These are phyloP conservation scores for Lethocerus indicus DNA, from an alignment of 1,140 invertebrate species.

Conservation along the genomic window DNA sequence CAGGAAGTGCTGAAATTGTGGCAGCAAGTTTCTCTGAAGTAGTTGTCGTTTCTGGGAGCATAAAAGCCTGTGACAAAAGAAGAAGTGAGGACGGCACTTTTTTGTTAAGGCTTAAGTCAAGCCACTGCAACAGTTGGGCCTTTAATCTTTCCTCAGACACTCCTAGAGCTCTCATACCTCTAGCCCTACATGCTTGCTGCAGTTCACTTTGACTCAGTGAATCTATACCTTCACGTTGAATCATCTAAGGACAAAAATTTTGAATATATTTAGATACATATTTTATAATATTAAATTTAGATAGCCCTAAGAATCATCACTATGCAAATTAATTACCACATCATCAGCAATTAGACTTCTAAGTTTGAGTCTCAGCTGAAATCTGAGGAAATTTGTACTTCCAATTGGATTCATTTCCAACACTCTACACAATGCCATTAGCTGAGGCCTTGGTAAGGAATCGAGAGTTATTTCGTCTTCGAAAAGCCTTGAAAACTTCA, in stretches of 20 bases:
- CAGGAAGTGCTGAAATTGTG: conserved; percentile 78
- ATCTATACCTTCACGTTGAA: conserved; percentile 88
- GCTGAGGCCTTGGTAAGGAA: conserved; percentile 70
- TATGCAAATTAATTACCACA: conserved; percentile 33
- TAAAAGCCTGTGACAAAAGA: conserved; percentile 75
- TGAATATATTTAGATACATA: background rate
- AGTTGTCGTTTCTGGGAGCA: conserved; percentile 74
- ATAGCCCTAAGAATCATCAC: background rate
- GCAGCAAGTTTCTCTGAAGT: conserved; percentile 83
- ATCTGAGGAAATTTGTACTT: conserved; percentile 75
- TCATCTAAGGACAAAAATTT: conserved; percentile 35
- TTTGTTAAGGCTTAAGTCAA: conserved; percentile 88
- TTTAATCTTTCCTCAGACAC: conserved; percentile 73
- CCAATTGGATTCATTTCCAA: conserved; percentile 81
- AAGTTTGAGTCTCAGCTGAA: conserved; percentile 84
- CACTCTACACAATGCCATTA: conserved; percentile 84
- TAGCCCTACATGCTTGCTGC: conserved; percentile 78
- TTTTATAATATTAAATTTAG: background rate
- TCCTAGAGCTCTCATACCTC: conserved; percentile 95
- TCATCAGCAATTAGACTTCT: conserved; percentile 86
- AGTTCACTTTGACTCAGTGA: conserved; percentile 75
- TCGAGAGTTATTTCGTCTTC: conserved; percentile 98
- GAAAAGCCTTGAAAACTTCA: conserved; percentile 93
- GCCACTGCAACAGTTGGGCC: conserved; percentile 82
- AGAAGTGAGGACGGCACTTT: conserved; percentile 88